A percentile compares a stretch with the other conserved stretches of the same genome.
phyloP scores from a whole-genome alignment of 1,140 invertebrate species.

The Micrasema minimum region DNA sequence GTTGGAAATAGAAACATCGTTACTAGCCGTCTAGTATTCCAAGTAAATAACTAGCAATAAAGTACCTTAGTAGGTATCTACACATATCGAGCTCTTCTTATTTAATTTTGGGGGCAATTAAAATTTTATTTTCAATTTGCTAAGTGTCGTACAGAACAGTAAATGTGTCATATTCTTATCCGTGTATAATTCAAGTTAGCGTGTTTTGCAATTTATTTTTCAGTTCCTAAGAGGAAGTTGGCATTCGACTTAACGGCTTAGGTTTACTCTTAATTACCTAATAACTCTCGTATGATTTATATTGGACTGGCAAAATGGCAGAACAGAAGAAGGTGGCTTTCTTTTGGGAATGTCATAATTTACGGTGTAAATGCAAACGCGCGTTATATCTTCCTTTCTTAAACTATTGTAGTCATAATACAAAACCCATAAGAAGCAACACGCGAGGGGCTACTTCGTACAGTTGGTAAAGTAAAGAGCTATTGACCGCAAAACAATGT shows the following conservation, averaged over 20 bases:
- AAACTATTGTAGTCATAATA: constrained; percentile 53
- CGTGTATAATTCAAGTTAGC: constrained; percentile 15
- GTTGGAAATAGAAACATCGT: too few species aligned
- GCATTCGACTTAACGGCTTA: constrained; percentile 24
- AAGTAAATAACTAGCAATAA: too few species aligned
- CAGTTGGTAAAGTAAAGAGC: neutral
- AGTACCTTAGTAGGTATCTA: too few species aligned
- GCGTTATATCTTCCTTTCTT: constrained; percentile 50
- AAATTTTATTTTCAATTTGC: too few species aligned
- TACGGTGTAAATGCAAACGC: constrained; percentile 49
- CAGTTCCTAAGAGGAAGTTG: constrained; percentile 10
- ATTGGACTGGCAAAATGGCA: constrained; percentile 45
- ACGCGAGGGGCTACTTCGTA: constrained; percentile 24
- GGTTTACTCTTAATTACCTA: constrained; percentile 52
- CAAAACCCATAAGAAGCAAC: constrained; percentile 51
- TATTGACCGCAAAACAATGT: too few species aligned
- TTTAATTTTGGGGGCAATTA: too few species aligned
- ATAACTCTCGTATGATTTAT: constrained; percentile 52
- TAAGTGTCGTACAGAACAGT: too few species aligned
- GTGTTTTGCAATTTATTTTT: constrained; percentile 29
- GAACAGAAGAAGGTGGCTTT: constrained; percentile 36
- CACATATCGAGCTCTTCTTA: too few species aligned
- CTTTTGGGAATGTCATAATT: constrained; percentile 53
- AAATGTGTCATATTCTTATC: neutral
- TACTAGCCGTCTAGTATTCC: too few species aligned